A percentile compares a stretch with the other conserved stretches of the same genome.
Evolutionary conservation across 2,113 vertebrate species (phyloP).

Genomic region (Coptodon bakossiorum): DNA sequence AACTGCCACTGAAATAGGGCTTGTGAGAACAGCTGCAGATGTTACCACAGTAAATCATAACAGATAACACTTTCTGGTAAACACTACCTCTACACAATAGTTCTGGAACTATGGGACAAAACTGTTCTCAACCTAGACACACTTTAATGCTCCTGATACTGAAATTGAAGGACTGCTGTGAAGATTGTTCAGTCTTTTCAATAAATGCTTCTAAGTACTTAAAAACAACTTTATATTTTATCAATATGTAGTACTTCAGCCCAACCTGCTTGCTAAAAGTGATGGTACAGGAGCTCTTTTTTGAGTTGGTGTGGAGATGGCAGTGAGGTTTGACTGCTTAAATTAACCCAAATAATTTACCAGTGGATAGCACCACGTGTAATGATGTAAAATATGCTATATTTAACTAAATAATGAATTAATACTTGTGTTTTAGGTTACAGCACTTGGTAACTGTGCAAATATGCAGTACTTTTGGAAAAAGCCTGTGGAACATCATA

Average conservation of each 20-base stretch:
- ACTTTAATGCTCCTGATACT: neutral
- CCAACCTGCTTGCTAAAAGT: neutral
- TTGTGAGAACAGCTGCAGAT: neutral
- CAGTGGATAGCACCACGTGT: neutral
- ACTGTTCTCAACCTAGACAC: neutral
- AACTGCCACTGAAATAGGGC: neutral
- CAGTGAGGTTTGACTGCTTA: neutral
- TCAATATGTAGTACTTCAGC: neutral
- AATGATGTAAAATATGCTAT: neutral
- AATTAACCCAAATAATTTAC: neutral
- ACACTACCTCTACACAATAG: neutral
- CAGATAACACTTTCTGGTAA: neutral
- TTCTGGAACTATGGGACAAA: neutral
- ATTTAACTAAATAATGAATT: neutral
- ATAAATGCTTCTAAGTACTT: neutral
- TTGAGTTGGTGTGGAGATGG: neutral
- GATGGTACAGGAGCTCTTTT: neutral
- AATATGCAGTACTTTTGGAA: neutral
- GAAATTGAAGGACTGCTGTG: neutral
- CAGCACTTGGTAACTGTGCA: neutral
- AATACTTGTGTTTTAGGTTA: neutral
- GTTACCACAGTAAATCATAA: neutral
- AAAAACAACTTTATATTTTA: neutral
- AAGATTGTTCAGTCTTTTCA: neutral
- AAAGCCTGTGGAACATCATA: neutral